Conservation (phyloP, 2,888 invertebrate genomes). For the Anarsia innoxiella region DNA sequence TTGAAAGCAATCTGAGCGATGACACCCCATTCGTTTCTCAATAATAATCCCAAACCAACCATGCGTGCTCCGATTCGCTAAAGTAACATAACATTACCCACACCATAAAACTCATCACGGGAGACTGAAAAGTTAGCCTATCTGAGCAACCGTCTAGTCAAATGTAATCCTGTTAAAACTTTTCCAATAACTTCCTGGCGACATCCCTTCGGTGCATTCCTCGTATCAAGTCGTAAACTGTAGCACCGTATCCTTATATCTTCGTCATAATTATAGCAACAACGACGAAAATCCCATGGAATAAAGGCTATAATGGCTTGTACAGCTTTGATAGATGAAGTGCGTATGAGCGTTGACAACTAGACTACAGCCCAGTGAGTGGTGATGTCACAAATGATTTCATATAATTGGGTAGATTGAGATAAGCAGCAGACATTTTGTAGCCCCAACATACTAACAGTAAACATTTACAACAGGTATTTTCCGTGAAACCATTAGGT, state of each 20-base stretch:
- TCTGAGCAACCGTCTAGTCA: constrained; percentile 39
- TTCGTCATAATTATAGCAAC: constrained; percentile 6
- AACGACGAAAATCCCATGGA: constrained; percentile 2
- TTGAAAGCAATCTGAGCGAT: no score
- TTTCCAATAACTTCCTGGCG: constrained; percentile 59
- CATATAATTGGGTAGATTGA: constrained; percentile 23
- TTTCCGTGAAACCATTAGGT: no score
- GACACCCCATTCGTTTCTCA: background rate
- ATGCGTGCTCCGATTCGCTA: constrained; percentile 10
- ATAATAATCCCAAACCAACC: background rate
- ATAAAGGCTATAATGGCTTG: constrained; percentile 12
- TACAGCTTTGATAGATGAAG: constrained; percentile 14
- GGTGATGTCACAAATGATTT: constrained; percentile 23
- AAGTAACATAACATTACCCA: constrained; percentile 44
- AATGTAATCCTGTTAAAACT: constrained; percentile 70
- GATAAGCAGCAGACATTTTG: constrained; percentile 13
- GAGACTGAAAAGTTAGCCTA: constrained; percentile 22
- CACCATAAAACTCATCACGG: constrained; percentile 17
- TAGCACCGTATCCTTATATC: constrained; percentile 6
- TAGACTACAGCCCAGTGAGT: constrained; percentile 18
- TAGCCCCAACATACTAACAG: no score
- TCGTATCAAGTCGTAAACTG: constrained; percentile 26
- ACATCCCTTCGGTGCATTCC: constrained; percentile 45
- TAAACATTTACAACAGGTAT: no score
- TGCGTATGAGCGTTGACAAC: constrained; percentile 9